Evolutionary conservation across 2,888 invertebrate species (phyloP).

Genomic region (Baronia brevicornis): DNA sequence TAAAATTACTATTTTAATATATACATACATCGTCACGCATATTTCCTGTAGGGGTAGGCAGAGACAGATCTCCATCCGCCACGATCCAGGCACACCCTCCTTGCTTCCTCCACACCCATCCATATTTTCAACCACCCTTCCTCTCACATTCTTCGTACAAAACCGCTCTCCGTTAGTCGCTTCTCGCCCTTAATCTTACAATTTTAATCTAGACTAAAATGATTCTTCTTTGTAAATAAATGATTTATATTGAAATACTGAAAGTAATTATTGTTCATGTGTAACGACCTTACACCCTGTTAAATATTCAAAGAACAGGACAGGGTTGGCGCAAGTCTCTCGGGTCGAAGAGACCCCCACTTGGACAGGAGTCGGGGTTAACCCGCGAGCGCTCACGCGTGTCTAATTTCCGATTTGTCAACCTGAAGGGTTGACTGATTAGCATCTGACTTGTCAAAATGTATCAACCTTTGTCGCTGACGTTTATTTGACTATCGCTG

Average conservation of each 20-base stretch:
- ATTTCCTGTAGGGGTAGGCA: too few species aligned
- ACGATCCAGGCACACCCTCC: too few species aligned
- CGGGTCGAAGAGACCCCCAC: conserved; percentile 43
- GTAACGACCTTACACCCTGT: conserved; percentile 49
- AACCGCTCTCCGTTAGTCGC: too few species aligned
- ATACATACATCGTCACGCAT: too few species aligned
- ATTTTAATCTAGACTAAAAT: background rate
- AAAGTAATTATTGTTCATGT: conserved; percentile 31
- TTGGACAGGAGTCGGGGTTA: conserved; percentile 43
- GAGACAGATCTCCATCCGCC: too few species aligned
- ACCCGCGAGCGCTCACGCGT: conserved; percentile 69
- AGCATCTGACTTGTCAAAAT: conserved; percentile 69
- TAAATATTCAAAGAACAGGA: conserved; percentile 72
- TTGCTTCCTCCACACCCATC: too few species aligned
- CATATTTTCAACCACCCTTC: too few species aligned
- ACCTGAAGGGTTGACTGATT: conserved; percentile 71
- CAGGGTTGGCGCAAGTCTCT: conserved; percentile 45
- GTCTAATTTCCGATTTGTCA: conserved; percentile 74
- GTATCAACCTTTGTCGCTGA: conserved; percentile 55
- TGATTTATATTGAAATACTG: background rate
- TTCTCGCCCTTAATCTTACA: too few species aligned
- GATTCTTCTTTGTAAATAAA: background rate
- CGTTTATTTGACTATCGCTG: conserved; percentile 15
- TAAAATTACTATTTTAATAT: too few species aligned
- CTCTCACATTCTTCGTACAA: too few species aligned